Conservation (phyloP, 2,797 vertebrate species). For the Paramormyrops hopkinsi region DNA sequence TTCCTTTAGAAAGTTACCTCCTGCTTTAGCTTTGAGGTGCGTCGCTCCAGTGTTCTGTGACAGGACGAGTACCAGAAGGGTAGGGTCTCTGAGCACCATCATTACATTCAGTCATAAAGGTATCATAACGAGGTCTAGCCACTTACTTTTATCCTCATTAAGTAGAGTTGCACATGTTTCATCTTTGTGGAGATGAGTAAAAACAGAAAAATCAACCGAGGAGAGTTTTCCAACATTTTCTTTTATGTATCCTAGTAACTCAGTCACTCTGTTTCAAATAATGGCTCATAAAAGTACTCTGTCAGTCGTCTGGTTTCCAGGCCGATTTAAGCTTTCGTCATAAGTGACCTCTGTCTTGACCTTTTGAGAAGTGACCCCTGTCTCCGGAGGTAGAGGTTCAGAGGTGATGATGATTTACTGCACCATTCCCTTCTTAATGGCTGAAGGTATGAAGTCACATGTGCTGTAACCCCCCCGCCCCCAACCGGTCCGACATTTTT, state of each 20-base stretch:
- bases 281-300: not conserved
- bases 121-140: not conserved
- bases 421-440: not conserved
- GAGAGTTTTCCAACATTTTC: not conserved
- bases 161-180: not conserved
- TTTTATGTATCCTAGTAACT: not conserved
- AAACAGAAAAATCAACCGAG: not conserved
- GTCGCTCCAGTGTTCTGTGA: not conserved
- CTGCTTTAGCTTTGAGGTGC: not conserved
- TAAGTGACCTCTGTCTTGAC: not conserved
- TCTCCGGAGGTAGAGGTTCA: not conserved
- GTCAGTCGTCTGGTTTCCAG: not conserved
- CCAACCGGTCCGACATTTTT: not conserved
- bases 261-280: not conserved
- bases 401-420: not conserved
- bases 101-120: not conserved
- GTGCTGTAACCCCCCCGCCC: not conserved
- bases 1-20: not conserved
- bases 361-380: not conserved
- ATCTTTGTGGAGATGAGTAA: not conserved
- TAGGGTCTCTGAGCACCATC: not conserved
- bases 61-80: not conserved
- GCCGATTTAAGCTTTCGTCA: not conserved
- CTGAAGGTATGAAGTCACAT: not conserved
- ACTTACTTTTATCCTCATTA: not conserved